Conservation (phyloP, 2,888 invertebrate species). For the Ophion slaviceki region DNA sequence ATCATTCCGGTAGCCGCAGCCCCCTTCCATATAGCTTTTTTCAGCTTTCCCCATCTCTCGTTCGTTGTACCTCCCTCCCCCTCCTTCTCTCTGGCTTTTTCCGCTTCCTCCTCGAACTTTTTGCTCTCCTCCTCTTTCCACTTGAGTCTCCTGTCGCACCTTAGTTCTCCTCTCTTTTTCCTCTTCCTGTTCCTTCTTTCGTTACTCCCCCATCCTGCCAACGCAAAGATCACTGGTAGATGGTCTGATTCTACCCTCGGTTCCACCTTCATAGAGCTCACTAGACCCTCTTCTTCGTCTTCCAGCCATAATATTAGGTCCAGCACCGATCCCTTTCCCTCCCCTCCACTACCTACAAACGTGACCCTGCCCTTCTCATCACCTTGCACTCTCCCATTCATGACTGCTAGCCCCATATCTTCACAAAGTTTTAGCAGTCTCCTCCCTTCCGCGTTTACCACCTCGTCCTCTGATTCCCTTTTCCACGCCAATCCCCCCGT, state of each 20-base stretch:
- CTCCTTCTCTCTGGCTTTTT: neutral
- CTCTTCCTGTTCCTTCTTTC: neutral
- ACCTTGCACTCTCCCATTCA: too few species aligned
- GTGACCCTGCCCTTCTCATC: conserved; percentile 34
- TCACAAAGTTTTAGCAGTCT: neutral
- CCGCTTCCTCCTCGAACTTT: neutral
- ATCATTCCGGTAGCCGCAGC: too few species aligned
- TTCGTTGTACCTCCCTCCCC: too few species aligned
- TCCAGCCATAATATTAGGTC: neutral
- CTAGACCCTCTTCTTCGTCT: neutral
- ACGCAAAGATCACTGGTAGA: neutral
- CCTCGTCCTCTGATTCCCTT: neutral
- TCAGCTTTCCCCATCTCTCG: too few species aligned
- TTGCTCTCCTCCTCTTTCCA: neutral
- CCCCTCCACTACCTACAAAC: neutral
- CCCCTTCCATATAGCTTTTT: too few species aligned
- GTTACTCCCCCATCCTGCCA: neutral
- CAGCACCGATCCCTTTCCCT: neutral
- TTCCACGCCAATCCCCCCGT: too few species aligned
- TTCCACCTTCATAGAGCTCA: conserved; percentile 15
- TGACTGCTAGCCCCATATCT: too few species aligned
- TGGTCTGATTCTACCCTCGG: conserved; percentile 32
- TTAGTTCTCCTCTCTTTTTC: neutral
- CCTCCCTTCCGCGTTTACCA: neutral
- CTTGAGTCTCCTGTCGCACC: neutral